These are phyloP conservation scores for Drosophila quadrilineata DNA, from an alignment of 1,140 invertebrate species.

Conservation along the genomic window DNA sequence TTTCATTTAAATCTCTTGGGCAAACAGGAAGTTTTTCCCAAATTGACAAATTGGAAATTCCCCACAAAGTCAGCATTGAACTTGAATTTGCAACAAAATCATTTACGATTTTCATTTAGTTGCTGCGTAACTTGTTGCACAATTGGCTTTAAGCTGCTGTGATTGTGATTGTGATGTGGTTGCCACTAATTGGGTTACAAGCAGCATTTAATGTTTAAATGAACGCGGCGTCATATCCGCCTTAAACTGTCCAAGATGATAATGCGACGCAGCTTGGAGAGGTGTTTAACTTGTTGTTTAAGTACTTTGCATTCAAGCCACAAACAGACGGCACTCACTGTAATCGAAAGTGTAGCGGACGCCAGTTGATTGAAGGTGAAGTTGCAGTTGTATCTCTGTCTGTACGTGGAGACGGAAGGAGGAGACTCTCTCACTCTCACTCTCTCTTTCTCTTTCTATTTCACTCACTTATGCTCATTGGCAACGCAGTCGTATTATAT, in stretches of 20 bases:
- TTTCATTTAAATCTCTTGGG: constrained; percentile 47
- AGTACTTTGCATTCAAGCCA: constrained; percentile 16
- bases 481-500: constrained; percentile 69
- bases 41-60: constrained; percentile 52
- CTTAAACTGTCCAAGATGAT: neutral
- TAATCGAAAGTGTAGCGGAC: constrained; percentile 40
- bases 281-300: too few relatives aligned
- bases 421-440: too few relatives aligned
- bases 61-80: constrained; percentile 65
- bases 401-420: too few relatives aligned
- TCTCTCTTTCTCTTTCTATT: constrained; percentile 44
- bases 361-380: too few relatives aligned
- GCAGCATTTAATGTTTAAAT: constrained; percentile 29
- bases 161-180: constrained; percentile 2
- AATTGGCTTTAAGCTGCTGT: constrained; percentile 32
- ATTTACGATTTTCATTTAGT: too few relatives aligned
- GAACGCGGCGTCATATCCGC: constrained; percentile 45
- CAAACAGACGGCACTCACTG: neutral
- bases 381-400: neutral
- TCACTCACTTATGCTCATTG: constrained; percentile 51
- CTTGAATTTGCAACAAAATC: constrained; percentile 23
- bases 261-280: neutral
- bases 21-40: constrained; percentile 42
- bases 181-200: constrained; percentile 62
- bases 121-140: constrained; percentile 54